Evolutionary conservation across 2,113 vertebrate genomes (phyloP).

Genomic region (Notothenia coriiceps): DNA sequence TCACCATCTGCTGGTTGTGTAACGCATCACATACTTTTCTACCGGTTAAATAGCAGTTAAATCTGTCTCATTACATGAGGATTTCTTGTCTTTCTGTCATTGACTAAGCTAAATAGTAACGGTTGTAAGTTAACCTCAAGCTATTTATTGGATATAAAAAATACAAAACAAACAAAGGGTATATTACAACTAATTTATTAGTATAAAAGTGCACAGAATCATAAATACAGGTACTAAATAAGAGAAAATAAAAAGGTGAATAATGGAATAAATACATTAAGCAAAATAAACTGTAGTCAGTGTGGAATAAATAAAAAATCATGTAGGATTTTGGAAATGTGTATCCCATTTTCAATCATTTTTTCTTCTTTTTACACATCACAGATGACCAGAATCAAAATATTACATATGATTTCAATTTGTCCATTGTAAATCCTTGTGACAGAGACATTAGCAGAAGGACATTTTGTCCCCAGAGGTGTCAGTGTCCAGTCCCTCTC

Average conservation of each 20-base stretch:
- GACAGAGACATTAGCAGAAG: slow-evolving; percentile 42
- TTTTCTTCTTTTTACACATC: neutral
- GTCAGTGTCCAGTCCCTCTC: slow-evolving; percentile 40
- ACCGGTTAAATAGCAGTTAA: neutral
- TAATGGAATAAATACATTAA: slow-evolving; percentile 43
- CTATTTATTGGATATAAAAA: neutral
- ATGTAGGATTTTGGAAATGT: neutral
- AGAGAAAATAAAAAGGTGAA: neutral
- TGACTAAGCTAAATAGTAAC: neutral
- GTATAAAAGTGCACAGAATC: slow-evolving; percentile 66
- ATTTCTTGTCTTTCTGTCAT: neutral
- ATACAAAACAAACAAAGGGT: neutral
- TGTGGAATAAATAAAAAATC: slow-evolving; percentile 10
- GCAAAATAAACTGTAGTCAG: neutral
- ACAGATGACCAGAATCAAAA: slow-evolving; percentile 20
- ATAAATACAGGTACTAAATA: slow-evolving; percentile 62
- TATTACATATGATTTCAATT: slow-evolving; percentile 40
- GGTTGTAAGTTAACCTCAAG: neutral
- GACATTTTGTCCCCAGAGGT: slow-evolving; percentile 16
- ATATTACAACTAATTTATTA: slow-evolving; percentile 58
- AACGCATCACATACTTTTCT: slow-evolving; percentile 18
- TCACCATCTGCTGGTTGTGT: slow-evolving; percentile 56
- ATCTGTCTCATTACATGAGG: slow-evolving; percentile 9
- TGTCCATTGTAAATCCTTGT: slow-evolving; percentile 9
- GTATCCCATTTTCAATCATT: slow-evolving; percentile 1